These are phyloP conservation scores for Parapsyche elsis DNA, from an alignment of 1,140 invertebrate species.

Conservation along the genomic window DNA sequence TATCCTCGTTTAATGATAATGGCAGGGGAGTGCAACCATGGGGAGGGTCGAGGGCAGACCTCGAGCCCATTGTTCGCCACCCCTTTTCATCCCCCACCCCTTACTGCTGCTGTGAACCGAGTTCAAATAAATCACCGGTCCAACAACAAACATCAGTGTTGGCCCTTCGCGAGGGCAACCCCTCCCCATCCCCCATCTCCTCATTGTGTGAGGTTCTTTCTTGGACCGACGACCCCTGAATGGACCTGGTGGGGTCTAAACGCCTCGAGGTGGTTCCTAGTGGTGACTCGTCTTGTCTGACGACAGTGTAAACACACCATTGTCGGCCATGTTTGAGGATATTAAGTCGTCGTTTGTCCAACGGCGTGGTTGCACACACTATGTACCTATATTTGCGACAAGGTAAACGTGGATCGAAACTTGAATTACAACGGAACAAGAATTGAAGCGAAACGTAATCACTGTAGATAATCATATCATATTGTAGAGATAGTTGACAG, in stretches of 20 bases:
- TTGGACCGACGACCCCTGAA: neutral
- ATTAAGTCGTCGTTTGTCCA: conserved; percentile 3
- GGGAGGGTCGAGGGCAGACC: conserved; percentile 4
- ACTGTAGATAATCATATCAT: too few relatives aligned
- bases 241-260: neutral
- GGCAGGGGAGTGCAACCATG: conserved; percentile 28
- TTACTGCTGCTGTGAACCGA: too few relatives aligned
- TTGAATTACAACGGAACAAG: too few relatives aligned
- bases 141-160: conserved; percentile 55
- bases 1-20: conserved; percentile 55
- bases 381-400: neutral
- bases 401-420: too few relatives aligned
- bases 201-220: conserved; percentile 12
- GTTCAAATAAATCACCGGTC: conserved; percentile 54
- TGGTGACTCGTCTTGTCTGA: neutral
- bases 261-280: neutral
- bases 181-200: too few relatives aligned
- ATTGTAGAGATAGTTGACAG: too few relatives aligned
- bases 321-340: conserved; percentile 19
- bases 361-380: neutral
- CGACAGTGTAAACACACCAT: neutral
- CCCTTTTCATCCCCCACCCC: conserved; percentile 25
- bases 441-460: too few relatives aligned
- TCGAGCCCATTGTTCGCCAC: conserved; percentile 44
- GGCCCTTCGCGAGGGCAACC: neutral